Evolutionary conservation across 2,888 invertebrate genomes (phyloP).

Genomic region (Tetragonula carbonaria): DNA sequence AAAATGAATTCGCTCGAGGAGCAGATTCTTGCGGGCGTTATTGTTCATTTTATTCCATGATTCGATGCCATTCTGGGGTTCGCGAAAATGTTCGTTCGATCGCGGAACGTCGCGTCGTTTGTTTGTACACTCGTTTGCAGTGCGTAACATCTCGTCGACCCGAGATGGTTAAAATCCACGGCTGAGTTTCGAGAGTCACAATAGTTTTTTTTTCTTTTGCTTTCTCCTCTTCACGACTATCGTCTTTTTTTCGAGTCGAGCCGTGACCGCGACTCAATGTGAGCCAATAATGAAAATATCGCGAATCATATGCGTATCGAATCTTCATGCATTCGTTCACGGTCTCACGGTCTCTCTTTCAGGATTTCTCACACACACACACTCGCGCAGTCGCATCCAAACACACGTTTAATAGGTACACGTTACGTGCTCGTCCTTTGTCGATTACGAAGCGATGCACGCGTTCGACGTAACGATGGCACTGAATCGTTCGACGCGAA

Average conservation of each 20-base stretch:
- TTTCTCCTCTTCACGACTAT: not conserved
- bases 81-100: not conserved
- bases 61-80: no score
- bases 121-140: not conserved
- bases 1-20: not conserved
- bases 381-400: not conserved
- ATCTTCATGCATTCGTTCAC: constrained; percentile 6
- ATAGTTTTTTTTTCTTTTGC: not conserved
- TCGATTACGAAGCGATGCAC: constrained; percentile 20
- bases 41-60: constrained; percentile 29
- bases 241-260: not conserved
- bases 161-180: not conserved
- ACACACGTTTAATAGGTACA: constrained; percentile 7
- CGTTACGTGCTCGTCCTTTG: constrained; percentile 5
- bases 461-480: constrained; percentile 73
- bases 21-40: not conserved
- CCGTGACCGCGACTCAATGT: constrained; percentile 75
- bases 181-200: not conserved
- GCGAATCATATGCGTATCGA: not conserved
- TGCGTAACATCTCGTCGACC: not conserved
- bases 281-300: constrained; percentile 72
- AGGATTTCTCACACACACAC: not conserved
- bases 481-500: constrained; percentile 73
- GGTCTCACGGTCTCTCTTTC: not conserved
- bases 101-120: not conserved